A percentile compares a stretch with the other conserved stretches of the same genome.
phyloP scores from a whole-genome alignment of 2,797 vertebrate genomes.

The Brachyalestes nurse region DNA sequence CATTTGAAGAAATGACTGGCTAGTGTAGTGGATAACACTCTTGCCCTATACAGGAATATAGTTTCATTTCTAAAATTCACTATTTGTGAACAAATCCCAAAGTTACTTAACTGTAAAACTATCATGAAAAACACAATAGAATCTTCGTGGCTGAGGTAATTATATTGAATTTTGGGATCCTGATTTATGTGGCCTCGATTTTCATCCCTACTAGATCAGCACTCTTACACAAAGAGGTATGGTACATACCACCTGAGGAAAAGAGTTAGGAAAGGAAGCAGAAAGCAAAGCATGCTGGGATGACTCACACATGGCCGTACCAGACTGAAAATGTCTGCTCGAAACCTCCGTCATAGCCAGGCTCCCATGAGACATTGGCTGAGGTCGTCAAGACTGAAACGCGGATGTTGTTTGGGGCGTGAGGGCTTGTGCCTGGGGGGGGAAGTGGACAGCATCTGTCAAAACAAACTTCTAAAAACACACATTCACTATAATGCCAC shows the following conservation, averaged over 20 bases:
- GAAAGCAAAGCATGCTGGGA: conserved; percentile 95
- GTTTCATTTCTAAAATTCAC: background rate
- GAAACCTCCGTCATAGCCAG: conserved; percentile 96
- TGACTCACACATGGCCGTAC: conserved; percentile 99
- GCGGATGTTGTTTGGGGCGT: conserved; percentile 92
- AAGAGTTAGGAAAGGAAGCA: conserved; percentile 84
- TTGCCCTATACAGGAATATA: too few relatives aligned
- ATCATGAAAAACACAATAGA: background rate
- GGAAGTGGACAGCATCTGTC: conserved; percentile 51
- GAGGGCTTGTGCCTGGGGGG: conserved; percentile 99
- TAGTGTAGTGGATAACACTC: background rate
- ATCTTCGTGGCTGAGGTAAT: background rate
- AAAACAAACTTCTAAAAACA: conserved; percentile 36
- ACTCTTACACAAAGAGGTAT: conserved; percentile 54
- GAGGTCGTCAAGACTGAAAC: conserved; percentile 92
- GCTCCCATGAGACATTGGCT: conserved; percentile 98
- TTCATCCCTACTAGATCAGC: conserved; percentile 52
- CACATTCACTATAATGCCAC: background rate
- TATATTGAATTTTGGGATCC: too few relatives aligned
- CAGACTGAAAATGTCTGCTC: conserved; percentile 99
- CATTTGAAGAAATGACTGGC: background rate
- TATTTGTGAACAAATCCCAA: background rate
- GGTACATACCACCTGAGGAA: conserved; percentile 23
- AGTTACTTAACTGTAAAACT: too few relatives aligned
- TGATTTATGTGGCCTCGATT: background rate